Evolutionary conservation across 53 echinoderm and acorn worm genomes (phyloP).

Genomic region (Antedon mediterranea): DNA sequence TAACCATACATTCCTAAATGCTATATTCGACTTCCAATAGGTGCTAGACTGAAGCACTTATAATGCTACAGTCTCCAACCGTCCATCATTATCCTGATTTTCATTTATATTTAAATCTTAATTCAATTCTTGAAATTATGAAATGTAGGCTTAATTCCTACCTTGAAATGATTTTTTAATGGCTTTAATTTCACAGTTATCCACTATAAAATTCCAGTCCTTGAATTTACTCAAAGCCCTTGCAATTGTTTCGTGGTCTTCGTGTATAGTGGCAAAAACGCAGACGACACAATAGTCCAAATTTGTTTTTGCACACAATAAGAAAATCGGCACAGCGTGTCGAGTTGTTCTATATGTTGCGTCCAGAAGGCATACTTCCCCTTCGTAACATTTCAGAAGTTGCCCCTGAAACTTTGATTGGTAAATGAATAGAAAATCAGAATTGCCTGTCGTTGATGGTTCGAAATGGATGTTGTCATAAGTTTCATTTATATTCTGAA

Average conservation of each 20-base stretch:
- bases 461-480: no score
- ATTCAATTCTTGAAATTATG: no score
- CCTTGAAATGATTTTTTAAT: neutral
- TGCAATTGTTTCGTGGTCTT: neutral
- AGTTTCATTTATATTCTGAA: no score
- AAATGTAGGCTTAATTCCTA: neutral
- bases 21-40: no score
- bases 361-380: slow-evolving; percentile 23
- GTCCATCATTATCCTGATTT: no score
- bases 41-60: no score
- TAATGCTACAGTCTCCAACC: no score
- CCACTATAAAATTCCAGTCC: slow-evolving; percentile 13
- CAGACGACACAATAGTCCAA: slow-evolving; percentile 14
- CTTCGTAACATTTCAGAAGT: slow-evolving; percentile 15
- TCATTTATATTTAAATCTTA: no score
- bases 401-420: slow-evolving; percentile 18
- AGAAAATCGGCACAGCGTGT: slow-evolving; percentile 16
- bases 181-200: slow-evolving; percentile 7
- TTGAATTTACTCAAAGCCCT: slow-evolving; percentile 6
- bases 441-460: no score
- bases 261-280: slow-evolving; percentile 11
- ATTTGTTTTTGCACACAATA: slow-evolving; percentile 19
- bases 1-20: no score
- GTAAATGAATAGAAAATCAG: slow-evolving; percentile 7
- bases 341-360: slow-evolving; percentile 16